Evolutionary conservation across 92 coral and sea anemone genomes (phyloP).

Genomic region (Palythoa heliodiscus): DNA sequence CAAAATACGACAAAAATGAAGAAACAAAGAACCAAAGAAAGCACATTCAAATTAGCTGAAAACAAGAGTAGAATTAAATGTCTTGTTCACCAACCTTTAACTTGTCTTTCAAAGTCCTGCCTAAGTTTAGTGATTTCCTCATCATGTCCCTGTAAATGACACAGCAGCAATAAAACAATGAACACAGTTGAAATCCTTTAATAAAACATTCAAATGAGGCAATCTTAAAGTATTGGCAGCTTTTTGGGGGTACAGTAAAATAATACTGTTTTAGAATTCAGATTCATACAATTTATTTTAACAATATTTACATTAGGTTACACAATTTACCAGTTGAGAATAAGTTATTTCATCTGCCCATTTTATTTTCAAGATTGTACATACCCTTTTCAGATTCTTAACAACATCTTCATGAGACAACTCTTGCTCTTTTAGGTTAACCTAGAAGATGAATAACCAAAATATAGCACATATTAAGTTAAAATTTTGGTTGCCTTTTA

Average conservation of each 20-base stretch:
- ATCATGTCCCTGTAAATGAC: conserved; percentile 77
- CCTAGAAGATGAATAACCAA: conserved; percentile 44
- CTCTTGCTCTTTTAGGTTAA: conserved; percentile 95
- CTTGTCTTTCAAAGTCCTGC: conserved; percentile 98
- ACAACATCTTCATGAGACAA: conserved; percentile 98
- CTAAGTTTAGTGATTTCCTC: conserved; percentile 94
- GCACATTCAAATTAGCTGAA: neutral
- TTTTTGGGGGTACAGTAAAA: neutral
- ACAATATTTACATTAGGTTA: neutral
- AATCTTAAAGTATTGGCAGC: neutral
- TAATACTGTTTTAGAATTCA: neutral
- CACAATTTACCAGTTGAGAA: neutral
- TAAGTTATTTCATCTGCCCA: neutral
- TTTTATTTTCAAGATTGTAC: neutral
- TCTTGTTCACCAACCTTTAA: conserved; percentile 70
- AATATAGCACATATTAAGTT: neutral
- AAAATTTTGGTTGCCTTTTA: neutral
- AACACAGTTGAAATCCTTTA: neutral
- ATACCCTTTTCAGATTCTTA: conserved; percentile 92
- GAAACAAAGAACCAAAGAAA: neutral
- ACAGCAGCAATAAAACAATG: neutral
- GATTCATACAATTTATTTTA: neutral
- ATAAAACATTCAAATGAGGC: neutral
- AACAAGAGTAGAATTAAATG: neutral
- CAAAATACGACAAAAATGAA: neutral